phyloP scores from a whole-genome alignment of 2,888 invertebrate genomes.

The Spatulosminthurus flaviceps region DNA sequence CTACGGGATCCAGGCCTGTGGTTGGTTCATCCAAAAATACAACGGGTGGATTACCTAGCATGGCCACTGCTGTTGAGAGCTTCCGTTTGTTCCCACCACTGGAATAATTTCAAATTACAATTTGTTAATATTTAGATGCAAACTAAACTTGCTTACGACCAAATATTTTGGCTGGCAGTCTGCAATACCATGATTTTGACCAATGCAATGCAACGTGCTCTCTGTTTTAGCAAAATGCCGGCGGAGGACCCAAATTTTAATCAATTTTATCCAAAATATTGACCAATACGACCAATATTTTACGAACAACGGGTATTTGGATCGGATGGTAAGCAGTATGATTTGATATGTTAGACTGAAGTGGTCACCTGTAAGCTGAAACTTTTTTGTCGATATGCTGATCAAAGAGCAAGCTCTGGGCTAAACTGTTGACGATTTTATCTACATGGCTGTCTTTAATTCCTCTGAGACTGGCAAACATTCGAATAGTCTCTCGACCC shows the following conservation, averaged over 20 bases:
- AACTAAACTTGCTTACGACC: no score
- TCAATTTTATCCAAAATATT: no score
- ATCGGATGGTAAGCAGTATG: no score
- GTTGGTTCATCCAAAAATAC: slow-evolving; percentile 75
- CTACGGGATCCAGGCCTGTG: slow-evolving; percentile 81
- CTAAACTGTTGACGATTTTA: slow-evolving; percentile 67
- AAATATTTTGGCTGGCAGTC: no score
- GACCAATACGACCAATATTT: no score
- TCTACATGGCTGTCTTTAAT: slow-evolving; percentile 67
- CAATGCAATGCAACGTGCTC: no score
- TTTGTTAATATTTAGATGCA: background rate
- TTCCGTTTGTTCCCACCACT: slow-evolving; percentile 81
- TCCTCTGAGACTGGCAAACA: slow-evolving; percentile 75
- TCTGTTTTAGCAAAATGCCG: no score
- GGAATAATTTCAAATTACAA: background rate
- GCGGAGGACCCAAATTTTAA: no score
- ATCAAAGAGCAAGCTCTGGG: slow-evolving; percentile 72
- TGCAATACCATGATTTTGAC: no score
- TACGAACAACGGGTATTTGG: no score
- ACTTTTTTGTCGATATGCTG: slow-evolving; percentile 73
- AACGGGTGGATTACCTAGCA: slow-evolving; percentile 76
- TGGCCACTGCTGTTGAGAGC: slow-evolving; percentile 76
- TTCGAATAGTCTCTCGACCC: slow-evolving; percentile 74
- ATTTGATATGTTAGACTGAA: no score
- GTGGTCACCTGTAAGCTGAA: slow-evolving; percentile 67